phyloP scores from a whole-genome alignment of 2,888 invertebrate genomes.

The Tiphia femorata region DNA sequence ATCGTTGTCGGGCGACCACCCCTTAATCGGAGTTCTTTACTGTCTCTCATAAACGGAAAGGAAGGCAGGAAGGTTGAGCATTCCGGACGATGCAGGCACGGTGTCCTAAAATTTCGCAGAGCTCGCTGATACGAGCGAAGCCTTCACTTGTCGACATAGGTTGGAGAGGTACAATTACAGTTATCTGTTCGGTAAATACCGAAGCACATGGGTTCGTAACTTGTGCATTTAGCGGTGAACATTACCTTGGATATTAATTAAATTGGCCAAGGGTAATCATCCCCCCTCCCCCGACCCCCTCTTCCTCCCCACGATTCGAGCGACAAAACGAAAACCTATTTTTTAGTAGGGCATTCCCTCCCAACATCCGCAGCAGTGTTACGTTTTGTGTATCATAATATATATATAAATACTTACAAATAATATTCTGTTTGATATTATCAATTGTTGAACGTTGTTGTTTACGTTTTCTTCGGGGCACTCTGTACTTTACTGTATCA shows the following conservation, averaged over 20 bases:
- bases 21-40: too few relatives aligned
- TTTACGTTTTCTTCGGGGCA: slow-evolving; percentile 66
- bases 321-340: slow-evolving; percentile 41
- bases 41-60: too few relatives aligned
- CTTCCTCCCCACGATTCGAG: not conserved
- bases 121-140: slow-evolving; percentile 29
- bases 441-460: slow-evolving; percentile 68
- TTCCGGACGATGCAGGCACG: not conserved
- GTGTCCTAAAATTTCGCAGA: slow-evolving; percentile 8
- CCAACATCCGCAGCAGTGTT: slow-evolving; percentile 48
- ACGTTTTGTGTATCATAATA: slow-evolving; percentile 66
- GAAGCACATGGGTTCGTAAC: slow-evolving; percentile 28
- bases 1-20: too few relatives aligned
- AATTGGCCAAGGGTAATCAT: slow-evolving; percentile 6
- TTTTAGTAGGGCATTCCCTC: slow-evolving; percentile 51
- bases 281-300: too few relatives aligned
- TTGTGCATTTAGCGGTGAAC: slow-evolving; percentile 34
- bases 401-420: slow-evolving; percentile 52
- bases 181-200: slow-evolving; percentile 16
- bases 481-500: slow-evolving; percentile 67
- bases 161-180: slow-evolving; percentile 31
- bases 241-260: slow-evolving; percentile 10
- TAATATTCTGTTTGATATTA: slow-evolving; percentile 68
- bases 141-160: slow-evolving; percentile 30
- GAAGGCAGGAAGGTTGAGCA: too few relatives aligned